Percentiles rank a stretch among this genome's conserved stretches.
Conservation (phyloP, 2,113 vertebrate genomes). For the Dicrurus megarhynchus region DNA sequence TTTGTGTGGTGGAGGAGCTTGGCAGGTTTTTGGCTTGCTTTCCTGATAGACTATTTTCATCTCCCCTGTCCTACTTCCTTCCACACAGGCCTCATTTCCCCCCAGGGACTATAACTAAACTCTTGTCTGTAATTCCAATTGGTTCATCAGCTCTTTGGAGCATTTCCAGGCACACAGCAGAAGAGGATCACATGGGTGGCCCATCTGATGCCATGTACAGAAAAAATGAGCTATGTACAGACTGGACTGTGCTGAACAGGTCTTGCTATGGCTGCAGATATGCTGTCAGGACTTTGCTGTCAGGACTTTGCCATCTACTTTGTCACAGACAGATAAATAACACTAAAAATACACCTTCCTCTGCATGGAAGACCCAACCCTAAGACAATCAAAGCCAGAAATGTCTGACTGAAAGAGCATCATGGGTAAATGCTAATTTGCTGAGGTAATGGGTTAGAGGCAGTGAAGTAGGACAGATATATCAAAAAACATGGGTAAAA, state of each 20-base stretch:
- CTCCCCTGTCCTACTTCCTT: conserved; percentile 55
- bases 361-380: neutral
- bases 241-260: neutral
- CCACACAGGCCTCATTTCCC: conserved; percentile 23
- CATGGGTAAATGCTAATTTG: neutral
- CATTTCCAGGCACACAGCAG: conserved; percentile 34
- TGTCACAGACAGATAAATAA: neutral
- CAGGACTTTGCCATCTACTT: neutral
- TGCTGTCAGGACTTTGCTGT: neutral
- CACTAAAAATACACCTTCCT: neutral
- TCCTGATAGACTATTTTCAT: conserved; percentile 58
- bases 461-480: neutral
- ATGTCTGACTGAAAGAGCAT: neutral
- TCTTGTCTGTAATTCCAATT: conserved; percentile 35
- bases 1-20: neutral
- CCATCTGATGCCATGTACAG: conserved; percentile 30
- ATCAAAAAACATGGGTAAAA: neutral
- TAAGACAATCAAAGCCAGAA: neutral
- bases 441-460: neutral
- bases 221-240: neutral
- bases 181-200: conserved; percentile 5
- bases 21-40: conserved; percentile 49
- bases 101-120: conserved; percentile 34
- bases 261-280: neutral
- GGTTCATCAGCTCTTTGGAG: conserved; percentile 49